Percentiles rank a stretch among this genome's conserved stretches.
These are phyloP conservation scores for Chalcosyrphus nemorum DNA, from an alignment of 2,888 invertebrate genomes.

Conservation along the genomic window DNA sequence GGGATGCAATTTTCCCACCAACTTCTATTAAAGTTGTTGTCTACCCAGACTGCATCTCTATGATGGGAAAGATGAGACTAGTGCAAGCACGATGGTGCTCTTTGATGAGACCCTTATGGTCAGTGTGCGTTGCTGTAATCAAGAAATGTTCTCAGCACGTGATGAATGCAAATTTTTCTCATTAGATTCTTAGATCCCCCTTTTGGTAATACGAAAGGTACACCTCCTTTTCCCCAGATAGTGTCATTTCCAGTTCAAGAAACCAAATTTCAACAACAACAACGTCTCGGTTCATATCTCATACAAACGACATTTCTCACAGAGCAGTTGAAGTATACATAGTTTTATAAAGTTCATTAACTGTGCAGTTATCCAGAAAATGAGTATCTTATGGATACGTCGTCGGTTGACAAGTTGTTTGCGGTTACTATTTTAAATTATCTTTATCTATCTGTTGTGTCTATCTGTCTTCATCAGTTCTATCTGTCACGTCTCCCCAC, in stretches of 20 bases:
- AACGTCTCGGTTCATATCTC: conserved; percentile 1
- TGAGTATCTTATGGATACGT: conserved; percentile 24
- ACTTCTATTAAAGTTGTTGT: conserved; percentile 30
- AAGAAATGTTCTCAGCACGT: conserved; percentile 42
- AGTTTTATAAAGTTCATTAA: background rate
- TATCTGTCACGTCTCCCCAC: conserved; percentile 17
- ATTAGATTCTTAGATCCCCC: conserved; percentile 16
- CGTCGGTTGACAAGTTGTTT: conserved; percentile 32
- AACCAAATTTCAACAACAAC: background rate
- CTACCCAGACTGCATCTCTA: background rate
- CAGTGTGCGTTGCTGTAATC: conserved; percentile 22
- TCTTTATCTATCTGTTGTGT: conserved; percentile 15
- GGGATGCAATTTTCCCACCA: conserved; percentile 64
- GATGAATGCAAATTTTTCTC: conserved; percentile 45
- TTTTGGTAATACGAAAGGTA: background rate
- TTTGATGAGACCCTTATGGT: conserved; percentile 41
- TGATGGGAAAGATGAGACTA: conserved; percentile 43
- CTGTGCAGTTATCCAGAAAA: conserved; percentile 35
- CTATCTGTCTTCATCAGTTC: conserved; percentile 30
- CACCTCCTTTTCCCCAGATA: background rate
- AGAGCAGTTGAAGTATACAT: background rate
- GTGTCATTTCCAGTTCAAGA: conserved; percentile 16
- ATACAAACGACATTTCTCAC: background rate
- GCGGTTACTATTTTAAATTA: conserved; percentile 31
- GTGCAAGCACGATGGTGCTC: conserved; percentile 25